Conservation (phyloP, 2,113 vertebrate species). For the Mesoclemmys tuberculata region DNA sequence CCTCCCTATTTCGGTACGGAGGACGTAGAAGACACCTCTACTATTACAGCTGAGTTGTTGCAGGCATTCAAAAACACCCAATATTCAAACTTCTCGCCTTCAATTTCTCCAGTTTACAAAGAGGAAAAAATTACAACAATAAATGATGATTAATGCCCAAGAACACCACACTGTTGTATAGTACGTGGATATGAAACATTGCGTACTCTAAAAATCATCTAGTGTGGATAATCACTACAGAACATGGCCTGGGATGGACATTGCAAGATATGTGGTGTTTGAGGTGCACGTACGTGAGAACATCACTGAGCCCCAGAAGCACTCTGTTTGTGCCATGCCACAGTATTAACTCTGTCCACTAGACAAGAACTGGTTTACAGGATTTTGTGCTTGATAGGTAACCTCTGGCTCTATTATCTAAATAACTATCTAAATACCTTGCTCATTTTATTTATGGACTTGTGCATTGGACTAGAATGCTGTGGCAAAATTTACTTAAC, state of each 20-base stretch:
- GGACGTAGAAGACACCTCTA: background rate
- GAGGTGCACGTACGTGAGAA: rapidly evolving
- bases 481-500: background rate
- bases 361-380: background rate
- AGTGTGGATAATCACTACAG: rapidly evolving
- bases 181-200: background rate
- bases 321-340: background rate
- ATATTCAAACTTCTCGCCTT: background rate
- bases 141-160: background rate
- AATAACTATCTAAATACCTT: background rate
- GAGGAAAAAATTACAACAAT: background rate
- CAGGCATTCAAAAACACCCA: background rate
- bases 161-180: rapidly evolving
- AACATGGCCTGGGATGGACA: background rate
- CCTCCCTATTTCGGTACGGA: conserved; percentile 10
- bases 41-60: background rate
- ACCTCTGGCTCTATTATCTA: background rate
- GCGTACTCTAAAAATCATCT: background rate
- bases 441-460: background rate
- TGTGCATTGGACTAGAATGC: background rate
- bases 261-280: background rate
- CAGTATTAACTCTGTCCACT: background rate
- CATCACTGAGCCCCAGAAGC: background rate
- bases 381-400: background rate
- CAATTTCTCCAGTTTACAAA: background rate